These are phyloP conservation scores for Phaethon lepturus DNA, from an alignment of 2,113 vertebrate species.

Conservation along the genomic window DNA sequence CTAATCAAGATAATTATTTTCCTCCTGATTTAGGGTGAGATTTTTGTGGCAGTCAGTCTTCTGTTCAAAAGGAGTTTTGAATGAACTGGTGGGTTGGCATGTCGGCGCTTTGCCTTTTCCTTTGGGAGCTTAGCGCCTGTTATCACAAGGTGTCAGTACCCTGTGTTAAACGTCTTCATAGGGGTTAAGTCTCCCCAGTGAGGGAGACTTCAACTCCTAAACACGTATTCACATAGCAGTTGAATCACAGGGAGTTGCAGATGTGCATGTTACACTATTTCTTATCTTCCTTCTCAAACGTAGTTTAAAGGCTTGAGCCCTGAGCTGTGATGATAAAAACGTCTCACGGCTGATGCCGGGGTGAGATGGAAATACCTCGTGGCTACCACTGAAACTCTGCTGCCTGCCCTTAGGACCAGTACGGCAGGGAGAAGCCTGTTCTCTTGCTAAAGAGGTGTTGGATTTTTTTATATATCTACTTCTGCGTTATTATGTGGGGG, in stretches of 20 bases:
- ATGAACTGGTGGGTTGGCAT: not conserved
- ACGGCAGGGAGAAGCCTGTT: not conserved
- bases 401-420: not conserved
- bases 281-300: not conserved
- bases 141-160: not conserved
- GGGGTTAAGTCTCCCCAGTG: not conserved
- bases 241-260: not conserved
- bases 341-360: not conserved
- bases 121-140: not conserved
- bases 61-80: not conserved
- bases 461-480: not conserved
- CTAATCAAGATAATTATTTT: not conserved
- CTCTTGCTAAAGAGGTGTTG: not conserved
- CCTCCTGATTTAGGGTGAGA: not conserved
- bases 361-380: not conserved
- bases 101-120: not conserved
- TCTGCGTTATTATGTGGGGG: not conserved
- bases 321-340: not conserved
- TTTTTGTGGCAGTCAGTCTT: not conserved
- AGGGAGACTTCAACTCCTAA: not conserved
- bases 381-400: not conserved
- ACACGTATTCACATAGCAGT: not conserved
- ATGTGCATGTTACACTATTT: not conserved
- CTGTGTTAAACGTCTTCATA: not conserved
- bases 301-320: not conserved